Evolutionary conservation across 2,113 vertebrate genomes (phyloP).

Genomic region (Psilopsiagon aymara): DNA sequence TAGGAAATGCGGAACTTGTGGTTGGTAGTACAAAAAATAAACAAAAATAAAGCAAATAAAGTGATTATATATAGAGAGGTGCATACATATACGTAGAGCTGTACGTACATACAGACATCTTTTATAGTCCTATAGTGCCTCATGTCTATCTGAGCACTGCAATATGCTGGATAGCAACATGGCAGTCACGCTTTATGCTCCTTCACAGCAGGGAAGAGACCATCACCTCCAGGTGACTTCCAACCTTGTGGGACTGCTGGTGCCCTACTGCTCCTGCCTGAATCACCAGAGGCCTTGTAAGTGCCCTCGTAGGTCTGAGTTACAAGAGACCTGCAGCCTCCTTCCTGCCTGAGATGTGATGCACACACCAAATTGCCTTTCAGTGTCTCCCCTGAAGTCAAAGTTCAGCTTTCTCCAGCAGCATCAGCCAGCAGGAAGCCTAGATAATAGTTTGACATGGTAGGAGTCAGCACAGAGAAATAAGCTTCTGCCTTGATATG

Average conservation of each 20-base stretch:
- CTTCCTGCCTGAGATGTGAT: background rate
- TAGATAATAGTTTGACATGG: conserved; percentile 1
- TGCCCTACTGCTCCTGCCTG: background rate
- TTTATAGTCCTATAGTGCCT: background rate
- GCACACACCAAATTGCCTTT: conserved; percentile 22
- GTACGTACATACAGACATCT: background rate
- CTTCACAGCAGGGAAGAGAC: background rate
- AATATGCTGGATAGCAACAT: background rate
- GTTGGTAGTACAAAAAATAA: background rate
- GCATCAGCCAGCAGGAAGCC: conserved; percentile 4
- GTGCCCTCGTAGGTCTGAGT: background rate
- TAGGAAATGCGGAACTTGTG: background rate
- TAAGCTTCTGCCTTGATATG: background rate
- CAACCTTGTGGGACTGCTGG: background rate
- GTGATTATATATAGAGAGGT: background rate
- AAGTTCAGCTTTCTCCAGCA: conserved; percentile 10
- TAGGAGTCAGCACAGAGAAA: background rate
- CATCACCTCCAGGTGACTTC: background rate
- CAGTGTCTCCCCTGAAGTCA: background rate
- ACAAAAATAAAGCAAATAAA: background rate
- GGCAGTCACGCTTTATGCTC: background rate
- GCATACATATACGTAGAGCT: background rate
- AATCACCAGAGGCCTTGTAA: background rate
- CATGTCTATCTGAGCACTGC: background rate
- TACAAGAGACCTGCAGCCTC: background rate